Conservation (phyloP, 2,113 vertebrate genomes). For the Colinus virginianus region DNA sequence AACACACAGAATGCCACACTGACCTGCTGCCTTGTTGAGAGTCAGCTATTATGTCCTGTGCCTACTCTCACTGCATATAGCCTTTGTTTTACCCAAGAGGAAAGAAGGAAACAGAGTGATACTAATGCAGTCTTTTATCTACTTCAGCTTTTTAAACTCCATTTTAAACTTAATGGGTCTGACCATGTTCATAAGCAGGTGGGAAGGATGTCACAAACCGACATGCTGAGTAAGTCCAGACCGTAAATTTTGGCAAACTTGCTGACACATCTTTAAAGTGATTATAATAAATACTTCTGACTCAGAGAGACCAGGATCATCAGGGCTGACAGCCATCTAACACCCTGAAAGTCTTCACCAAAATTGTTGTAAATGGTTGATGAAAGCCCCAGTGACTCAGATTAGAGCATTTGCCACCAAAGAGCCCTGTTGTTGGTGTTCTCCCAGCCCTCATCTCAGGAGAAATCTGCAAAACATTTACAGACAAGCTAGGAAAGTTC, state of each 20-base stretch:
- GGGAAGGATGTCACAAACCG: neutral
- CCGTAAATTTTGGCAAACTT: neutral
- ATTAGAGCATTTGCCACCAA: neutral
- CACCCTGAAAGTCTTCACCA: neutral
- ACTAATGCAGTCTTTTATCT: neutral
- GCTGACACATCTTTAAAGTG: constrained; percentile 11
- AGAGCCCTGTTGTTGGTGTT: neutral
- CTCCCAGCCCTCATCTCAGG: neutral
- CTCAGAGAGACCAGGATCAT: neutral
- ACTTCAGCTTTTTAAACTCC: neutral
- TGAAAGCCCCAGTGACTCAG: neutral
- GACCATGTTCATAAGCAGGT: neutral
- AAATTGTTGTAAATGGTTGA: neutral
- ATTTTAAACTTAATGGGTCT: neutral
- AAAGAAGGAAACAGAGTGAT: neutral
- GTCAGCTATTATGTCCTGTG: neutral
- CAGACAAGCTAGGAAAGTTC: neutral
- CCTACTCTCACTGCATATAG: neutral
- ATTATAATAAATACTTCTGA: neutral
- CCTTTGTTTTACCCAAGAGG: neutral
- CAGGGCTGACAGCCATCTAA: neutral
- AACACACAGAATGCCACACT: neutral
- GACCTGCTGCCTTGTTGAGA: neutral
- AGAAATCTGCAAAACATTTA: neutral
- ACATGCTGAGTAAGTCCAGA: constrained; percentile 8